phyloP scores from a whole-genome alignment of 2,113 vertebrate genomes.

The Podarcis muralis region DNA sequence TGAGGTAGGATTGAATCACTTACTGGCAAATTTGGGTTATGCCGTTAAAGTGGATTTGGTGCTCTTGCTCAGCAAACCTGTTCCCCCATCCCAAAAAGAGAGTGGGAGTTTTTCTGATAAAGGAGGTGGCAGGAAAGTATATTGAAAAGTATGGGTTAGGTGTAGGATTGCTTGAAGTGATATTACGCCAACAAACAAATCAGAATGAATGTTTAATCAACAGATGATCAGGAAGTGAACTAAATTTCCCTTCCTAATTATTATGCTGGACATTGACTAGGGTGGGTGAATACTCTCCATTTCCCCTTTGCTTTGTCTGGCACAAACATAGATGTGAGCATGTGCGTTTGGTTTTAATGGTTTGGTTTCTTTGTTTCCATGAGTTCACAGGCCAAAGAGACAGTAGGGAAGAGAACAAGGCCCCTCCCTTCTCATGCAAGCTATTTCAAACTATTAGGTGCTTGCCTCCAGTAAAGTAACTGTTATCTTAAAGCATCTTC shows the following conservation, averaged over 20 bases:
- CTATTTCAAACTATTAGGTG: background rate
- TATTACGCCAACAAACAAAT: too few species aligned
- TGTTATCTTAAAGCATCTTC: background rate
- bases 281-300: background rate
- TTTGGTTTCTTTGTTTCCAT: background rate
- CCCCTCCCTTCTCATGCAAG: background rate
- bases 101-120: too few species aligned
- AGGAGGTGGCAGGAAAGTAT: too few species aligned
- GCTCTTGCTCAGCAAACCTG: too few species aligned
- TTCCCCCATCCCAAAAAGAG: too few species aligned
- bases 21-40: too few species aligned
- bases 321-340: background rate
- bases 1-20: too few species aligned
- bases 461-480: background rate
- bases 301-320: background rate
- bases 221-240: too few species aligned
- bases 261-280: background rate
- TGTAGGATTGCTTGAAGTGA: too few species aligned
- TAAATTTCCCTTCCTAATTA: background rate
- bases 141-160: too few species aligned
- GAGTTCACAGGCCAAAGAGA: background rate
- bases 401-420: background rate
- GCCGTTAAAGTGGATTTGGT: too few species aligned
- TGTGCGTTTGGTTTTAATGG: background rate
- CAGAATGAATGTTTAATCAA: too few species aligned